phyloP scores from a whole-genome alignment of 2,888 invertebrate genomes.

The Drosophila villosipedis region DNA sequence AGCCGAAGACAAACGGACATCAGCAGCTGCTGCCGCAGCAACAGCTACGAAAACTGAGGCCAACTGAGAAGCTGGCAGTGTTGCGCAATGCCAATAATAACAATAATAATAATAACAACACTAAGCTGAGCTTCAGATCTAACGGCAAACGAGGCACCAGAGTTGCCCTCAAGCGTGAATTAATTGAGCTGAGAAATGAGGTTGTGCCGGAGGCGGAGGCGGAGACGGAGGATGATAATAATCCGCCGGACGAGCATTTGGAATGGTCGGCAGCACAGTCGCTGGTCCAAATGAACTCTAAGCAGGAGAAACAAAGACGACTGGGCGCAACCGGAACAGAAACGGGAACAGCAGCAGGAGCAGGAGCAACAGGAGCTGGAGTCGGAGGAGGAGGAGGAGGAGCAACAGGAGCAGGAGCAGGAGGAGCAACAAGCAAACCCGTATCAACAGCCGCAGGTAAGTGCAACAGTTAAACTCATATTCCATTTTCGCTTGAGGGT shows the following conservation, averaged over 20 bases:
- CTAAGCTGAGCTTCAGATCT: slow-evolving; percentile 56
- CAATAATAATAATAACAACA: slow-evolving; percentile 59
- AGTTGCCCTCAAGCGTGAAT: slow-evolving; percentile 66
- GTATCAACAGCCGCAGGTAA: slow-evolving; percentile 57
- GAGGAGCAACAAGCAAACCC: slow-evolving; percentile 29
- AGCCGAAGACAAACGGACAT: slow-evolving; percentile 20
- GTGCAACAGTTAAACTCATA: slow-evolving; percentile 65
- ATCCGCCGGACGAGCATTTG: slow-evolving; percentile 68
- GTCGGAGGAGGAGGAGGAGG: neutral
- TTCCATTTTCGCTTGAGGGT: slow-evolving; percentile 54
- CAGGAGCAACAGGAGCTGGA: slow-evolving; percentile 23
- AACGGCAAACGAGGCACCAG: slow-evolving; percentile 54
- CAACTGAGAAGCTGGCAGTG: slow-evolving; percentile 65
- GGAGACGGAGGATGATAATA: neutral
- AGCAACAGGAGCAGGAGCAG: slow-evolving; percentile 14
- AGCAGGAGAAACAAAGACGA: slow-evolving; percentile 79
- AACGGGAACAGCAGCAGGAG: slow-evolving; percentile 23
- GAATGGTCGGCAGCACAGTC: slow-evolving; percentile 85
- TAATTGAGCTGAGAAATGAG: slow-evolving; percentile 57
- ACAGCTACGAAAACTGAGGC: slow-evolving; percentile 55
- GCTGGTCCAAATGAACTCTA: slow-evolving; percentile 84
- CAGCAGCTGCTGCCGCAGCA: slow-evolving; percentile 30
- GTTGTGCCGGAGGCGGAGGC: slow-evolving; percentile 4
- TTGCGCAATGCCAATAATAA: slow-evolving; percentile 64
- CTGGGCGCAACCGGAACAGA: slow-evolving; percentile 27